Evolutionary conservation across 2,797 vertebrate genomes (phyloP), one percentile per base, ranked within the genome.

Genomic region (Pristis pectinata): DNA sequence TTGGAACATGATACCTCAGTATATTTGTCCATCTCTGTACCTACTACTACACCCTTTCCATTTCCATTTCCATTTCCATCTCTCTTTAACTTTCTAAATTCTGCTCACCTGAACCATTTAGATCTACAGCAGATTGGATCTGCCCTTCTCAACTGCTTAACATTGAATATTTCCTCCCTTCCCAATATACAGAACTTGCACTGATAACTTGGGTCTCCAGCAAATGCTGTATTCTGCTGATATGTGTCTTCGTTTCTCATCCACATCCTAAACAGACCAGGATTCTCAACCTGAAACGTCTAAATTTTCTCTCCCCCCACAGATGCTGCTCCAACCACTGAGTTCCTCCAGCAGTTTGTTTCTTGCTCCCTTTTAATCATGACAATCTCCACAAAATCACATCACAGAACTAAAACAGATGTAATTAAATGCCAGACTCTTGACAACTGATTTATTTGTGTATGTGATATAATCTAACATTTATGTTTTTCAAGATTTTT

Each of bases 401-500:
- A 41, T 41, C 8, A 11, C 59, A 37, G 64, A 91, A 91, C 70
- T 91, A 24, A 64, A 67, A 59, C 83, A 59, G 10, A 9, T 64
- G 6, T 91, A 67, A 24, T 22, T 67, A 91, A n/a, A 94, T 76
- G 17, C n/a, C 92, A 76, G 30, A 94, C 7, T 53, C 2, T 94
- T 72, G 49, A 22, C 74, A 53, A 44, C 49, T n/a, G 27, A 94
- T 76, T 76, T 76, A 94, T 94, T 53, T 94, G 17, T 67, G 30
- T 94, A 61, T 53, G 49, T 74, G 27, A 34, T 72, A 17, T 56
- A 17, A 2, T 76, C 27, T 74, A 13, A 53, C 13, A 74, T 94
- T 94, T 53, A 49, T 94, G 44, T 74, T 94, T 93, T 94, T 93
- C 72, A 72, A 76, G 92, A 53, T 74, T 1, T 53, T 94, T 53